These are phyloP conservation scores for Drosophila orena DNA, from an alignment of 1,140 invertebrate genomes.

Conservation along the genomic window DNA sequence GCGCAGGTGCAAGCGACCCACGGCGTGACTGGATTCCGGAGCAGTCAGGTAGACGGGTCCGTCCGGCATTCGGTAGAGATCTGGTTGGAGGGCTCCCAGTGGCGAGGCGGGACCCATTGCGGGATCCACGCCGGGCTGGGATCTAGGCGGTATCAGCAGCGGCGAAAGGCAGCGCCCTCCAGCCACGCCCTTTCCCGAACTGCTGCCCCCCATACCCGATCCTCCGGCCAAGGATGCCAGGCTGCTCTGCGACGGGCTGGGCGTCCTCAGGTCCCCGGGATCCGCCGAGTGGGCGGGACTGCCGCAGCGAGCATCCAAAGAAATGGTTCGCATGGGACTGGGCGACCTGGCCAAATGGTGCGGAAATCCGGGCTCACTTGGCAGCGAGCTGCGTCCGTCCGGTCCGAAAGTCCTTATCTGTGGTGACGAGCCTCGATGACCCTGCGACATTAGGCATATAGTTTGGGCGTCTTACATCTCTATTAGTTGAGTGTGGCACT, in stretches of 20 bases:
- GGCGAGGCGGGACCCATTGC: slow-evolving; percentile 88
- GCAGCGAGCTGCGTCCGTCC: slow-evolving; percentile 87
- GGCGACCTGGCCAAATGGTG: slow-evolving; percentile 87
- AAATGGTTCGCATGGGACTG: slow-evolving; percentile 90
- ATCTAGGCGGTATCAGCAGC: slow-evolving; percentile 88
- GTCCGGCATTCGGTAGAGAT: slow-evolving; percentile 91
- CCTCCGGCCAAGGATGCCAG: slow-evolving; percentile 86
- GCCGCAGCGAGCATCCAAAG: slow-evolving; percentile 88
- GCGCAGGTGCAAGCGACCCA: slow-evolving; percentile 93
- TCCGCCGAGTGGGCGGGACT: slow-evolving; percentile 85
- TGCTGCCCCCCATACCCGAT: slow-evolving; percentile 13
- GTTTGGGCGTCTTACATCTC: too few relatives aligned
- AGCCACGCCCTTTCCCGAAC: slow-evolving; percentile 75
- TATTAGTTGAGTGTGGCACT: slow-evolving; percentile 37
- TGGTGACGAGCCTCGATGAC: slow-evolving; percentile 91
- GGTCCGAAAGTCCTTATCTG: slow-evolving; percentile 91
- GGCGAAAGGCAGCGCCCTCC: slow-evolving; percentile 88
- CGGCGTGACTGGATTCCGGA: slow-evolving; percentile 86
- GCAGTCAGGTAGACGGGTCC: slow-evolving; percentile 90
- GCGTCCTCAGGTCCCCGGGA: slow-evolving; percentile 79
- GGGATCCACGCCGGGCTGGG: slow-evolving; percentile 82
- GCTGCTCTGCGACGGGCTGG: slow-evolving; percentile 87
- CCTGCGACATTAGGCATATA: slow-evolving; percentile 48
- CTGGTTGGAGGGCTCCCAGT: slow-evolving; percentile 93
- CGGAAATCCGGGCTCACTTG: slow-evolving; percentile 74